phyloP scores from a whole-genome alignment of 2,888 invertebrate genomes.

The Plebejus argus region DNA sequence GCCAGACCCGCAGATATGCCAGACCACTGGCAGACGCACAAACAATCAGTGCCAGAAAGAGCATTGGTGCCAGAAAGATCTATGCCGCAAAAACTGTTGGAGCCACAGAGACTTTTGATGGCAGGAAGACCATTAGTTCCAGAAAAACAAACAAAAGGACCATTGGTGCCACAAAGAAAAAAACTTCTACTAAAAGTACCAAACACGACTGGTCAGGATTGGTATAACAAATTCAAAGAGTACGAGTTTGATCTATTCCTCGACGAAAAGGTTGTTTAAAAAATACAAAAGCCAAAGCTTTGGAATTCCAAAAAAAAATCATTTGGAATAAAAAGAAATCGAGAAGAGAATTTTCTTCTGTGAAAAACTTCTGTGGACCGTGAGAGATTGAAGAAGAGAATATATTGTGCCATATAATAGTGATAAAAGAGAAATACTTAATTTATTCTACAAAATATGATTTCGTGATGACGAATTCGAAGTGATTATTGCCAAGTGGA shows the following conservation, averaged over 20 bases:
- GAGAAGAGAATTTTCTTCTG: background rate
- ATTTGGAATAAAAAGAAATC: background rate
- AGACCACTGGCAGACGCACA: background rate
- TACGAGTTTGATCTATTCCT: slow-evolving; percentile 21
- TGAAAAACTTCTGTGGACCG: background rate
- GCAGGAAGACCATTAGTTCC: background rate
- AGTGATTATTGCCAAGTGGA: slow-evolving; percentile 3
- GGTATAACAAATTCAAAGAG: slow-evolving; percentile 18
- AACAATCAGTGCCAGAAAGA: background rate
- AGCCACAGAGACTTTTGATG: background rate
- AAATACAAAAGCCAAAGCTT: background rate
- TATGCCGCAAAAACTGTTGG: no score
- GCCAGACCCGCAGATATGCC: background rate
- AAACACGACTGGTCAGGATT: background rate
- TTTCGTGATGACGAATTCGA: background rate
- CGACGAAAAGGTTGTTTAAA: background rate
- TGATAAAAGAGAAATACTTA: background rate
- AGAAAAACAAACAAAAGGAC: background rate
- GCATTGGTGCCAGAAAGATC: background rate
- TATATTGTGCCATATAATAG: slow-evolving; percentile 18
- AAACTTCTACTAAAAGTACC: background rate
- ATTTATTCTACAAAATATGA: background rate
- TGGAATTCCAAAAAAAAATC: background rate
- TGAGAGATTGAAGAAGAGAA: background rate
- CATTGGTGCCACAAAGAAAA: background rate